Evolutionary conservation across 2,797 vertebrate genomes (phyloP).

Genomic region (Schizopygopsis malacanthus): DNA sequence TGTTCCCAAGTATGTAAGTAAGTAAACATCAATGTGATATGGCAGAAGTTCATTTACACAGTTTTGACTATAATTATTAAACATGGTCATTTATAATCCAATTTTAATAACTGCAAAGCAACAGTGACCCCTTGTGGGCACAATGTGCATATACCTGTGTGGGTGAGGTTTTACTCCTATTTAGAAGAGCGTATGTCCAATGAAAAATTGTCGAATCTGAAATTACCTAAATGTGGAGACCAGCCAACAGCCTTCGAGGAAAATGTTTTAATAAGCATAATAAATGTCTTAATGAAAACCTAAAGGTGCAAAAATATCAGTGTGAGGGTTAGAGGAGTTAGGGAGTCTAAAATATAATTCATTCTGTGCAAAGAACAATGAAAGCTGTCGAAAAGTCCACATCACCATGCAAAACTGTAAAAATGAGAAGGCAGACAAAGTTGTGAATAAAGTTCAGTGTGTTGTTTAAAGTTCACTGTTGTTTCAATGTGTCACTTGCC

Average conservation of each 20-base stretch:
- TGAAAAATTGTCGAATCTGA: neutral
- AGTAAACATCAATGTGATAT: neutral
- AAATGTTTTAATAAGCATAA: neutral
- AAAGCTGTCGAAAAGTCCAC: neutral
- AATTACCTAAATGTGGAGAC: neutral
- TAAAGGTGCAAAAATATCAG: neutral
- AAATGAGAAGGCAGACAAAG: neutral
- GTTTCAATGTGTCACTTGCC: neutral
- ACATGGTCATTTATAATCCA: neutral
- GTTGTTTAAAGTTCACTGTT: neutral
- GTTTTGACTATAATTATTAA: neutral
- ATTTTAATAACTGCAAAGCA: slow-evolving; percentile 64
- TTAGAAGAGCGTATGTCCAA: neutral
- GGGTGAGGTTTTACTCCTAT: neutral
- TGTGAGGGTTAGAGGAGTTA: neutral
- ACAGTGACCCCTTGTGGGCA: slow-evolving; percentile 75
- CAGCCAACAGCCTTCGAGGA: neutral
- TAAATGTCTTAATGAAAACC: neutral
- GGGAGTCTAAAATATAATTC: neutral
- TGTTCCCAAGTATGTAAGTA: neutral
- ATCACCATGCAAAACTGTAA: neutral
- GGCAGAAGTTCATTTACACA: neutral
- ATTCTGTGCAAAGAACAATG: neutral
- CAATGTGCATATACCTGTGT: neutral
- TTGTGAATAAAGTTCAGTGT: neutral